These are phyloP conservation scores for Aphis craccivora DNA, from an alignment of 1,140 invertebrate genomes.

Conservation along the genomic window DNA sequence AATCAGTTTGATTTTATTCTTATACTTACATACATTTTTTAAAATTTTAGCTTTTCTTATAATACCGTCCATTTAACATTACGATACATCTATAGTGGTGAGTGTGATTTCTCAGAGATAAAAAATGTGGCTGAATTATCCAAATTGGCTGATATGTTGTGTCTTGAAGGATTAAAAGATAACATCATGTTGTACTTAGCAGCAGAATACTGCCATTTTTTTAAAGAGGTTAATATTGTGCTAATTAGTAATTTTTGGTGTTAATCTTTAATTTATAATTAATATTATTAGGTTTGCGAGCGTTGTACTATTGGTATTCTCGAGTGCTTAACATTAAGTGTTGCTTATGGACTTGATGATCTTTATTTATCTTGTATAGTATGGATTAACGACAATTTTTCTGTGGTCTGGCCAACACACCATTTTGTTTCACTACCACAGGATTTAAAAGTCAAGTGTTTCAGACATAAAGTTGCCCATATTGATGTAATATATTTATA, in stretches of 20 bases:
- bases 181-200: conserved; percentile 86
- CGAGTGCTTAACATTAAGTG: conserved; percentile 81
- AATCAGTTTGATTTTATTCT: background rate
- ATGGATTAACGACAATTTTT: conserved; percentile 86
- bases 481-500: conserved; percentile 65
- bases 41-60: conserved; percentile 74
- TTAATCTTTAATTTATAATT: background rate
- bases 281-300: conserved; percentile 74
- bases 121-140: conserved; percentile 86
- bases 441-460: conserved; percentile 82
- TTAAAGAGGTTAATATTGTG: conserved; percentile 75
- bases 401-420: conserved; percentile 85
- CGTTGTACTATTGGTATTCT: conserved; percentile 79
- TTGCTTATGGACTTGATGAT: conserved; percentile 86
- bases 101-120: conserved; percentile 81
- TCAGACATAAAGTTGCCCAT: conserved; percentile 80
- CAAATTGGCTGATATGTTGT: conserved; percentile 85
- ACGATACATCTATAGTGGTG: conserved; percentile 91
- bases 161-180: conserved; percentile 87
- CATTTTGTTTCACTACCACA: conserved; percentile 81
- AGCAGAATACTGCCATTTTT: conserved; percentile 89
- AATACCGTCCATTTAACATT: conserved; percentile 86
- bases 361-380: conserved; percentile 82
- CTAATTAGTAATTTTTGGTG: background rate
- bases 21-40: background rate